Evolutionary conservation across 2,113 vertebrate genomes (phyloP), one percentile per base, ranked within the genome.

Genomic region (Onychostoma macrolepis): DNA sequence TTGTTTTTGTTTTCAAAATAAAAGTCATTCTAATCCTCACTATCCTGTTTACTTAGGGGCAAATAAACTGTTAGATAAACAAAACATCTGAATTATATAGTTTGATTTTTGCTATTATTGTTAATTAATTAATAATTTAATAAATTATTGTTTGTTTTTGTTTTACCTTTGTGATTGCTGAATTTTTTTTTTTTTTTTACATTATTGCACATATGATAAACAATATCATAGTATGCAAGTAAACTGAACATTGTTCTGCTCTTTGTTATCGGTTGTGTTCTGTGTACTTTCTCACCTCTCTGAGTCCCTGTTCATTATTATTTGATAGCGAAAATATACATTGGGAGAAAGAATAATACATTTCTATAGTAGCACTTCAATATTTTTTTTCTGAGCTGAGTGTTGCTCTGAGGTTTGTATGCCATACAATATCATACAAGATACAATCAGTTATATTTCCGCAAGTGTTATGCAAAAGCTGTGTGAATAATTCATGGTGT

Each of bases 1-100:
- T 41, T 8, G 4, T 4, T 2, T 41, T 30, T 30, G n/a, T 38
- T 72, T 76, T 86, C 87, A 69, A 77, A 88, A 85, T 88, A 85
- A 86, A 88, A 77, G 86, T 81, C 26, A 21, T 9, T 0, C 1
- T 12, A 36, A 4, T 58, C 50, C 50, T 24, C 2, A 28, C 41
- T 13, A 1, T 65, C 5, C 6, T 33, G 15, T 30, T 30, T 33
- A 67, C 13, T 69, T 33, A 4, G 4, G 2, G 6, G 0, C 15
- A 69, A 69, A 28, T 11, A 65, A 8, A 69, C 17, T 36, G 7
- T 69, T 6, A 30, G 65, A 36, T 71, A 38, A 36, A 38, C 19
- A 72, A 38, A 3, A 72, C 19, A 33, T 69, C 65, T 36, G 15
- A 33, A 30, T 30, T 30, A 30, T 30, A 30, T 65, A 3, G 65